phyloP scores from a whole-genome alignment of 2,113 vertebrate species.

The Odocoileus hemionus region DNA sequence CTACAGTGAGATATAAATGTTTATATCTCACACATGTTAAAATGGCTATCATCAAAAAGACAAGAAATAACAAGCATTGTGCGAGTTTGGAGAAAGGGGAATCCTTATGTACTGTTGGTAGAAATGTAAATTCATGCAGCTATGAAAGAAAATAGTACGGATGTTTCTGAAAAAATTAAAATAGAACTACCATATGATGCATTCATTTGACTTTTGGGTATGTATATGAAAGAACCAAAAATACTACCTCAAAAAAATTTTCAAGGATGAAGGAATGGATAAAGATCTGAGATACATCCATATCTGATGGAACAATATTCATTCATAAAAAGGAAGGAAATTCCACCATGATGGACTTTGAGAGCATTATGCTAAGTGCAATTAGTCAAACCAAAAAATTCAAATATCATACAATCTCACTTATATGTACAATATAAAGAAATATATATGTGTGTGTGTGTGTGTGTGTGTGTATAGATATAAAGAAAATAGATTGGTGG shows the following conservation, averaged over 20 bases:
- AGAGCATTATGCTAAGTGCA: neutral
- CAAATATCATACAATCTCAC: neutral
- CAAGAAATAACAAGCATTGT: neutral
- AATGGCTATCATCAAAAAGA: neutral
- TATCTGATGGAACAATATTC: neutral
- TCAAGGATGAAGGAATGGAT: neutral
- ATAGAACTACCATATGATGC: neutral
- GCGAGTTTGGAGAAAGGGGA: neutral
- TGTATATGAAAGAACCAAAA: neutral
- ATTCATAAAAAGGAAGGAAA: neutral
- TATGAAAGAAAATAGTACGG: neutral
- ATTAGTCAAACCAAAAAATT: neutral
- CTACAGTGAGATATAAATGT: neutral
- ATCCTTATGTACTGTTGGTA: neutral
- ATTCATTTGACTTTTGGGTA: neutral
- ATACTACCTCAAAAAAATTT: neutral
- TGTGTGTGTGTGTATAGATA: no score
- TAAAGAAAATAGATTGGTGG: neutral
- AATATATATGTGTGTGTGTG: neutral
- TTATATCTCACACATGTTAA: neutral
- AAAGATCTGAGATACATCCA: neutral
- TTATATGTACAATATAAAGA: neutral
- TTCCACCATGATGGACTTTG: neutral
- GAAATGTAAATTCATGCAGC: neutral
- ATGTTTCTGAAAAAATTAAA: neutral